Evolutionary conservation across 2,888 invertebrate species (phyloP).

Genomic region (Andrena dorsata): DNA sequence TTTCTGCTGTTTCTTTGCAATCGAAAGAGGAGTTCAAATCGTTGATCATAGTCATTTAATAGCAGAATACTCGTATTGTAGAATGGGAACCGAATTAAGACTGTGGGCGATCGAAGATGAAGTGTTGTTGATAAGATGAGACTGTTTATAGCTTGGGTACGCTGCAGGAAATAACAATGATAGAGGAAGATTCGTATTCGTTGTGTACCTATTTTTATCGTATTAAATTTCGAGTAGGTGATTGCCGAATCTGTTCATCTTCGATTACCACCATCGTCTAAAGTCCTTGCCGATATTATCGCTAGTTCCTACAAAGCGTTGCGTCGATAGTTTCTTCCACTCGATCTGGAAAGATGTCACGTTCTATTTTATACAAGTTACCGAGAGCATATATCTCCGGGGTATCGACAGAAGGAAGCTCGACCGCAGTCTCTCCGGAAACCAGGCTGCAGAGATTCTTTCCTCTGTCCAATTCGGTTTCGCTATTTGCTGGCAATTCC

Average conservation of each 20-base stretch:
- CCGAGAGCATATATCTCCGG: slow-evolving; percentile 26
- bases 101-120: slow-evolving; percentile 33
- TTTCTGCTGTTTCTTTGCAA: neutral
- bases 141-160: neutral
- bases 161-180: slow-evolving; percentile 42
- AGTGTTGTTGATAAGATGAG: slow-evolving; percentile 42
- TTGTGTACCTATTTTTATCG: slow-evolving; percentile 20
- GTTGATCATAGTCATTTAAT: no score
- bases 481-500: slow-evolving; percentile 46
- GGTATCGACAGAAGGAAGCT: slow-evolving; percentile 58
- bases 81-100: slow-evolving; percentile 5
- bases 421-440: slow-evolving; percentile 69
- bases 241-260: slow-evolving; percentile 17
- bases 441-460: slow-evolving; percentile 58
- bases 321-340: neutral
- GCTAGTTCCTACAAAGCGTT: no score
- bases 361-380: neutral
- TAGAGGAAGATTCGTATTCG: slow-evolving; percentile 10
- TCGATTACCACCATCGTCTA: neutral
- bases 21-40: neutral
- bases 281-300: neutral
- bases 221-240: slow-evolving; percentile 22
- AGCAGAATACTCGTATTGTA: no score
- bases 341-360: neutral
- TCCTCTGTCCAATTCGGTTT: slow-evolving; percentile 59